Evolutionary conservation across 2,797 vertebrate genomes (phyloP).

Genomic region (Alectoris magna): DNA sequence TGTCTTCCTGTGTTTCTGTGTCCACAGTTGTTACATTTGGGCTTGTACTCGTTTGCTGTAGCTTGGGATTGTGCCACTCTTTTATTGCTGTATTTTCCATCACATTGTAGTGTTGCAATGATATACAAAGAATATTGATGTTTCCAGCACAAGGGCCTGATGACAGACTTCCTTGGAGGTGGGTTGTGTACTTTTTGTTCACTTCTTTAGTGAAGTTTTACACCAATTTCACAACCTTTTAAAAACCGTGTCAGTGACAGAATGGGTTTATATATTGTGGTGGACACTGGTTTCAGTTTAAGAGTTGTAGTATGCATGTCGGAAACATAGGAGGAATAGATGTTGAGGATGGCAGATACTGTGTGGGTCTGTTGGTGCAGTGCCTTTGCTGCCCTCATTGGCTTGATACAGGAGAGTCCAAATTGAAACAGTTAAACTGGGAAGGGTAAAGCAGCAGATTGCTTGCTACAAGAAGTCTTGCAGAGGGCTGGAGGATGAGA

Average conservation of each 20-base stretch:
- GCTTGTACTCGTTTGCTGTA: no score
- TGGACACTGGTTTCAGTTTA: neutral
- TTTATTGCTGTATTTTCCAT: no score
- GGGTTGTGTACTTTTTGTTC: neutral
- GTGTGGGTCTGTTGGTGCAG: neutral
- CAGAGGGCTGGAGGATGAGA: neutral
- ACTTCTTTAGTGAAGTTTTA: neutral
- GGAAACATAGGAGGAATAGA: neutral
- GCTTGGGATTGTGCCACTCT: no score
- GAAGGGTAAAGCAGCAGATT: neutral
- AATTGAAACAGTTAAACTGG: neutral
- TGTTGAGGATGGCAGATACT: neutral
- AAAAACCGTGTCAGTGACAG: neutral
- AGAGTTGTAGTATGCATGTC: neutral
- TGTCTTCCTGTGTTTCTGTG: no score
- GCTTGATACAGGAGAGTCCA: neutral
- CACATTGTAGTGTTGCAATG: no score
- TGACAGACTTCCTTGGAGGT: neutral
- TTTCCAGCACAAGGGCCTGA: constrained; percentile 7
- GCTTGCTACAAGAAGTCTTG: neutral
- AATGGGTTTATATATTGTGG: neutral
- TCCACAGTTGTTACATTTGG: no score
- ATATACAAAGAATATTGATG: neutral
- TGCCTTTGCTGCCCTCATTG: neutral
- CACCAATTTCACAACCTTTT: neutral